Evolutionary conservation across 2,888 invertebrate genomes (phyloP).

Genomic region (Mythimna ferrago): DNA sequence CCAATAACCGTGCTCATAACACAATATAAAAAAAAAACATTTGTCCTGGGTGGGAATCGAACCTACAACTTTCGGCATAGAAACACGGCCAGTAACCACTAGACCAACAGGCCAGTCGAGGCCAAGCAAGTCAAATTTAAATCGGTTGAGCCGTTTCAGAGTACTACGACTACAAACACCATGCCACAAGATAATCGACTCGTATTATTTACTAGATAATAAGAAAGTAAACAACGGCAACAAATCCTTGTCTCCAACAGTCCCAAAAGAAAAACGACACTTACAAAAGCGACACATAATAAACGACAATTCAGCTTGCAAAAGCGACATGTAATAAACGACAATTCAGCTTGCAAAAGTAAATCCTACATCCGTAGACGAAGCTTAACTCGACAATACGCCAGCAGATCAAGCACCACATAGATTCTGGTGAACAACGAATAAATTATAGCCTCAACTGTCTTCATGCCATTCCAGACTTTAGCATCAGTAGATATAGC

Average conservation of each 20-base stretch:
- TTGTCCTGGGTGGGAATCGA: no score
- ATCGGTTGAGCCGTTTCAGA: no score
- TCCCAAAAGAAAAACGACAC: no score
- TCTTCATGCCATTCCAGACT: background rate
- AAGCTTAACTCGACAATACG: conserved; percentile 49
- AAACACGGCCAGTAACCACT: no score
- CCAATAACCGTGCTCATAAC: no score
- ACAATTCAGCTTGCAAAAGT: conserved; percentile 1
- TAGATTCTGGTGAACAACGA: conserved; percentile 26
- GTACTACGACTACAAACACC: no score
- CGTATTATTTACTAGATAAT: no score
- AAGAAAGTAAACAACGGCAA: background rate
- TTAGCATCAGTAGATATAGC: conserved; percentile 13
- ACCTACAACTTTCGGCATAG: no score
- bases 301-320: conserved; percentile 9
- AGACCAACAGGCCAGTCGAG: no score
- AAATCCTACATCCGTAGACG: conserved; percentile 6
- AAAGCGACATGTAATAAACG: conserved; percentile 31
- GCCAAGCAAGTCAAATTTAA: no score
- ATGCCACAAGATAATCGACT: no score
- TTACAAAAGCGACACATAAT: conserved; percentile 24
- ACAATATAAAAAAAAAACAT: no score
- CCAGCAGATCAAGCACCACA: conserved; percentile 36
- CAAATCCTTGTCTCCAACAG: background rate
- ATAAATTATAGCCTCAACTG: conserved; percentile 35